Conservation (phyloP, 2,888 invertebrate species). For the Lathronympha strigana region DNA sequence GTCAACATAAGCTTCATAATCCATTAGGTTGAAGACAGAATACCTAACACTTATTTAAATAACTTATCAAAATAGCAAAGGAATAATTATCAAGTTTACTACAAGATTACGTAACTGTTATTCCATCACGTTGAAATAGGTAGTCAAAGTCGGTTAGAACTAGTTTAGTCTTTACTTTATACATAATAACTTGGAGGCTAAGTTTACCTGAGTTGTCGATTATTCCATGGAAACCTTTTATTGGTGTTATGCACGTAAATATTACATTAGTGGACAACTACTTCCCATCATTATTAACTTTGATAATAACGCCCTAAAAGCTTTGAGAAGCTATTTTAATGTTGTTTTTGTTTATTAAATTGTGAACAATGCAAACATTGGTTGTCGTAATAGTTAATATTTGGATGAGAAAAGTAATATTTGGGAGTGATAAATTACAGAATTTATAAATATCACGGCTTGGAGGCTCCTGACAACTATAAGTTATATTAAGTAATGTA, state of each 20-base stretch:
- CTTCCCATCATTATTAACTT: constrained; percentile 24
- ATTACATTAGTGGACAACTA: constrained; percentile 31
- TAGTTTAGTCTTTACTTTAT: constrained; percentile 18
- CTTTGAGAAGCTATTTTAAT: constrained; percentile 14
- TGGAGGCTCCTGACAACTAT: too few species aligned
- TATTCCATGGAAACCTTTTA: constrained; percentile 24
- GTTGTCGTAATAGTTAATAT: too few species aligned
- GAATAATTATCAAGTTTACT: constrained; percentile 11
- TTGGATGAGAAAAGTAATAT: too few species aligned
- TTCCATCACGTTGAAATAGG: constrained; percentile 6
- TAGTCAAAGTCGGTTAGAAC: constrained; percentile 12
- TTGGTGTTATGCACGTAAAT: constrained; percentile 31
- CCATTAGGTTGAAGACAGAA: not conserved
- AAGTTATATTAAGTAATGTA: too few species aligned
- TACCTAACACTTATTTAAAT: constrained; percentile 3
- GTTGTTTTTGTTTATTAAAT: not conserved
- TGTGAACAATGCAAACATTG: not conserved
- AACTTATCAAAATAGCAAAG: constrained; percentile 18
- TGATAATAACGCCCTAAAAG: constrained; percentile 3
- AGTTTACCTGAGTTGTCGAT: constrained; percentile 12
- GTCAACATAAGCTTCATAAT: not conserved
- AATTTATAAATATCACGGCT: too few species aligned
- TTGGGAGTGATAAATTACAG: too few species aligned
- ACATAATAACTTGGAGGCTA: not conserved
- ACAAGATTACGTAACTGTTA: constrained; percentile 4